phyloP scores from a whole-genome alignment of 2,113 vertebrate species.

The Symphodus melops region DNA sequence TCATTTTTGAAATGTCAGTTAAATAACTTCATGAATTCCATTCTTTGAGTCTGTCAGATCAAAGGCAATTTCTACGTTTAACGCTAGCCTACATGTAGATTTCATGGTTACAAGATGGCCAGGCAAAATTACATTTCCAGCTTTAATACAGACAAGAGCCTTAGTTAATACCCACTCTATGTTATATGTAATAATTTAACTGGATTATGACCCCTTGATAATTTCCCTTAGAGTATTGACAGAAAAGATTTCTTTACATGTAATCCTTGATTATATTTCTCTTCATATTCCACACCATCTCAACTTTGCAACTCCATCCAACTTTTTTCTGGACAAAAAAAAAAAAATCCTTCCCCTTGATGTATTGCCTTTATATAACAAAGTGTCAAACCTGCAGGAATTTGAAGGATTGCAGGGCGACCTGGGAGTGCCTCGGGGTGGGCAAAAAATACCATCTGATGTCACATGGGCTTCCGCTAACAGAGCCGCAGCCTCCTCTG shows the following conservation, averaged over 20 bases:
- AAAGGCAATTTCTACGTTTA: neutral
- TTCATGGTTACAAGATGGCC: neutral
- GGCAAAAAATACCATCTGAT: constrained; percentile 77
- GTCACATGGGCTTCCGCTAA: constrained; percentile 63
- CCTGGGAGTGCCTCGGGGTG: constrained; percentile 70
- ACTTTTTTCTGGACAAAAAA: constrained; percentile 61
- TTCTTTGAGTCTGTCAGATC: neutral
- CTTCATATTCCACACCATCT: constrained; percentile 1
- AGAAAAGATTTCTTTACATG: neutral
- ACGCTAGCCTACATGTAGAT: neutral
- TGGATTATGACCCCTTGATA: neutral
- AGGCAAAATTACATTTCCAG: neutral
- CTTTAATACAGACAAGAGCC: neutral
- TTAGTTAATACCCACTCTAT: neutral
- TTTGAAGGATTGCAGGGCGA: constrained; percentile 82
- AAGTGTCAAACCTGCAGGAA: constrained; percentile 79
- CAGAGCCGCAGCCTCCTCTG: constrained; percentile 64
- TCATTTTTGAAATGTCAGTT: constrained; percentile 6
- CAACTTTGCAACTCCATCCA: constrained; percentile 52
- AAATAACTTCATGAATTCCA: constrained; percentile 4
- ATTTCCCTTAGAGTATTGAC: neutral
- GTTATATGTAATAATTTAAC: neutral
- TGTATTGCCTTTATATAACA: constrained; percentile 85
- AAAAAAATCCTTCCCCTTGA: constrained; percentile 71
- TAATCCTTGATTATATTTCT: constrained; percentile 2